Percentiles rank a stretch among this genome's conserved stretches.
These are phyloP conservation scores for Numenius arquata DNA, from an alignment of 2,113 vertebrate species.

Conservation along the genomic window DNA sequence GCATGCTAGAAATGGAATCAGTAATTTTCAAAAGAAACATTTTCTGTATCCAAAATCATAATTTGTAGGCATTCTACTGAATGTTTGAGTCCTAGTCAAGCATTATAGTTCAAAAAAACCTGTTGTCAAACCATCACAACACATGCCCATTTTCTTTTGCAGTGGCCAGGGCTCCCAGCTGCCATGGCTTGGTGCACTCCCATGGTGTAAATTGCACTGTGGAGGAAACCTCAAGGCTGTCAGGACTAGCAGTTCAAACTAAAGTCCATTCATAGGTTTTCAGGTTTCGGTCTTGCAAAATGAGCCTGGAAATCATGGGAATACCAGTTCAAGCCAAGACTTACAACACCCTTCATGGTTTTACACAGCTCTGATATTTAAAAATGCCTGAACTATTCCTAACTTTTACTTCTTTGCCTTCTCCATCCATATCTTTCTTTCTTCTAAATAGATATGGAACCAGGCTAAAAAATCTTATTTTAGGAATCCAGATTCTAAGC, in stretches of 20 bases:
- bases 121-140: not conserved
- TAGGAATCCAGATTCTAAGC: not conserved
- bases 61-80: not conserved
- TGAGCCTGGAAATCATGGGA: not conserved
- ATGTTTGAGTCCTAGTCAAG: not conserved
- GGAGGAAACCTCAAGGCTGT: not conserved
- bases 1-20: not conserved
- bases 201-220: not conserved
- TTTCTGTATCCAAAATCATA: not conserved
- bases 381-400: not conserved
- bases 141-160: not conserved
- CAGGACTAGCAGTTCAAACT: not conserved
- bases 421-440: not conserved
- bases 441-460: not conserved
- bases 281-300: not conserved
- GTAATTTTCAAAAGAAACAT: not conserved
- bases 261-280: not conserved
- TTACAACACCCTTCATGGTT: not conserved
- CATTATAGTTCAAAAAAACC: not conserved
- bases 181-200: not conserved
- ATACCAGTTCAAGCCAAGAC: not conserved
- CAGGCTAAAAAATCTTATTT: not conserved
- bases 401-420: not conserved
- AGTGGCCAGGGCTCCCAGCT: not conserved
- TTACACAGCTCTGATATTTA: not conserved